Percentiles rank a stretch among this genome's conserved stretches.
Conservation (phyloP, 2,113 vertebrate genomes). For the Erythrolamprus reginae region DNA sequence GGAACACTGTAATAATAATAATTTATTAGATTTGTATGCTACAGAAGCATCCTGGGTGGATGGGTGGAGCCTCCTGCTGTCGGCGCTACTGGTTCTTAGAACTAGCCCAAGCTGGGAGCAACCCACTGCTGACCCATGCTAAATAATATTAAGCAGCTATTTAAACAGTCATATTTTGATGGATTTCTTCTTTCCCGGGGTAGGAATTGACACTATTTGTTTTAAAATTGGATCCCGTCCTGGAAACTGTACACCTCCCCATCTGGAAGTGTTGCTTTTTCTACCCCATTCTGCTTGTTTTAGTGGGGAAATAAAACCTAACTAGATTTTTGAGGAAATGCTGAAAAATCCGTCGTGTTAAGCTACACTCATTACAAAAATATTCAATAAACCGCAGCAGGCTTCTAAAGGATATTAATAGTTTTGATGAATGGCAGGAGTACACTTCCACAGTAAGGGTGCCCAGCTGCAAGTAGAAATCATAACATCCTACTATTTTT, state of each 20-base stretch:
- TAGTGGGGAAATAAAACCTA: background rate
- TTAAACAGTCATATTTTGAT: background rate
- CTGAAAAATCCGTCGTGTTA: constrained; percentile 11
- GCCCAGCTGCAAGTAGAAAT: constrained; percentile 45
- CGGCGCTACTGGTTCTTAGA: too few species aligned
- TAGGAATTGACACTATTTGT: background rate
- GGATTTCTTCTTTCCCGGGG: background rate
- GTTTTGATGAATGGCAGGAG: constrained; percentile 27
- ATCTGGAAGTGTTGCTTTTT: background rate
- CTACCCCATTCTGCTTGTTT: background rate
- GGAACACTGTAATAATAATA: too few species aligned
- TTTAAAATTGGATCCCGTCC: background rate
- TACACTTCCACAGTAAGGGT: constrained; percentile 3
- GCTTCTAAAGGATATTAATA: constrained; percentile 31
- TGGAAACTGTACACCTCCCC: background rate
- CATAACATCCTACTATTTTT: constrained; percentile 30
- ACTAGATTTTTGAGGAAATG: background rate
- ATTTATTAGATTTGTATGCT: too few species aligned
- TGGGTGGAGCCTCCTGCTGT: too few species aligned
- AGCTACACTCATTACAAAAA: constrained; percentile 14
- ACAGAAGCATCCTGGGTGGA: too few species aligned
- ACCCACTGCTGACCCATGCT: background rate
- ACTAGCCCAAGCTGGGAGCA: too few species aligned
- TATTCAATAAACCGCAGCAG: constrained; percentile 25
- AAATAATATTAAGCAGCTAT: background rate